Evolutionary conservation across 2,113 vertebrate genomes (phyloP), one percentile per base, ranked within the genome.

Genomic region (Procavia capensis): DNA sequence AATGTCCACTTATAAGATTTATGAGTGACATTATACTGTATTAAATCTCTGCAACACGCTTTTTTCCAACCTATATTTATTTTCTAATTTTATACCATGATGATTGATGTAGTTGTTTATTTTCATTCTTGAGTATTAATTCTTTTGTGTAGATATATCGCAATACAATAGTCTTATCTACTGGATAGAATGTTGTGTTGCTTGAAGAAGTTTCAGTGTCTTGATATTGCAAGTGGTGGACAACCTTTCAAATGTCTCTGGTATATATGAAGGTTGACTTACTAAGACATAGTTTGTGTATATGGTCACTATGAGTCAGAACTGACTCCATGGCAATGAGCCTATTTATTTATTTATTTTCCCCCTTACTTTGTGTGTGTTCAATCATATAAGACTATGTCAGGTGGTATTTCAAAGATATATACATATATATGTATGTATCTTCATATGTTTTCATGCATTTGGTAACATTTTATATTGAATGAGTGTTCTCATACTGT

Each of bases 61-160:
- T 63, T 10, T 93, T 74, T 75, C 76, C n/a, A 82, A 76, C 24
- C 16, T 14, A 80, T 6, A n/a, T 34, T 68, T 90, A 27, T 3
- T 47, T 13, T 92, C 25, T 59, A 64, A 47, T 59, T 95, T 92
- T 59, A 8, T 81, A 61, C 11, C 80, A 54, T 78, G 7, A 16
- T 66, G 29, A 66, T 79, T 92, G 90, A 81, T 85, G 76, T 6
- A 57, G 3, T 76, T 63, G 3, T 54, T 54, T 54, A 16, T 54
- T 80, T 27, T 5, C 25, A 76, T 45, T 66, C 36, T 66, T 93
- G 17, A 91, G 54, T n/a, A 13, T 16, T 47, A 63, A 61, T 45
- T 66, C 24, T 80, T 39, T 80, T 34, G 27, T 36, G 45, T 39
- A 74, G 75, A 64, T 75, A 81, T n/a, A 36, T 2, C 7, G 61